A percentile compares a stretch with the other conserved stretches of the same genome.
Conservation (phyloP, 2,797 vertebrate genomes). For the Aulostomus chinensis region DNA sequence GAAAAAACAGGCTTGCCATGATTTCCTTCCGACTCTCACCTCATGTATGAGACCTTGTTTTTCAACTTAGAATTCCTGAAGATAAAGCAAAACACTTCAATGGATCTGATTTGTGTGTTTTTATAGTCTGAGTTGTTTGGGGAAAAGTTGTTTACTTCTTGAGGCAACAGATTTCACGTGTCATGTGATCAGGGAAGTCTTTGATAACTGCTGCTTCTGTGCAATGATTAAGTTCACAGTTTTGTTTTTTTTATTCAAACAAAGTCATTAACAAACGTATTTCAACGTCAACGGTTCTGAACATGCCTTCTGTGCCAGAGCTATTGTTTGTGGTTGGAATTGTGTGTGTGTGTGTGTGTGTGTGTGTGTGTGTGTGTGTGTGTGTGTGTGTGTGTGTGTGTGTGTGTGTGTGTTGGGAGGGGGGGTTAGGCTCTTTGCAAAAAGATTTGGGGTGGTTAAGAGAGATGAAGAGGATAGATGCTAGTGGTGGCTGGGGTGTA, state of each 20-base stretch:
- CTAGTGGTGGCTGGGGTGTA: slow-evolving; percentile 4
- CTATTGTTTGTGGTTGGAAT: slow-evolving; percentile 53
- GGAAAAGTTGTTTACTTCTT: slow-evolving; percentile 5
- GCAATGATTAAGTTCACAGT: too few species aligned
- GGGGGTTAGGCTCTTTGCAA: slow-evolving; percentile 37
- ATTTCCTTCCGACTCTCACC: slow-evolving; percentile 74
- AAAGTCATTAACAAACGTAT: slow-evolving; percentile 43
- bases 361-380: slow-evolving; percentile 20
- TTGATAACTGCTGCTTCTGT: slow-evolving; percentile 16
- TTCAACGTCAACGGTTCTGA: slow-evolving; percentile 63
- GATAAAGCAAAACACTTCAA: slow-evolving; percentile 5
- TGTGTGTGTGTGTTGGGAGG: slow-evolving; percentile 12
- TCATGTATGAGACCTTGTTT: slow-evolving; percentile 42
- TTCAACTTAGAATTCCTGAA: slow-evolving; percentile 9
- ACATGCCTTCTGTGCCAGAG: slow-evolving; percentile 52
- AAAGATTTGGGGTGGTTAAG: slow-evolving; percentile 51
- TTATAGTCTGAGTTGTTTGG: neutral
- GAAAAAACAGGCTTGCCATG: slow-evolving; percentile 57
- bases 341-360: slow-evolving; percentile 16
- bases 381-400: slow-evolving; percentile 16
- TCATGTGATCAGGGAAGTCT: neutral
- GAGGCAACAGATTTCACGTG: slow-evolving; percentile 58
- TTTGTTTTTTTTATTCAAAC: too few species aligned
- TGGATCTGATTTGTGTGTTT: neutral
- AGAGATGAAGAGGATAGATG: slow-evolving; percentile 31